Evolutionary conservation across 2,888 invertebrate species (phyloP), one percentile per base, ranked within the genome.

Genomic region (Cataglyphis albicans): DNA sequence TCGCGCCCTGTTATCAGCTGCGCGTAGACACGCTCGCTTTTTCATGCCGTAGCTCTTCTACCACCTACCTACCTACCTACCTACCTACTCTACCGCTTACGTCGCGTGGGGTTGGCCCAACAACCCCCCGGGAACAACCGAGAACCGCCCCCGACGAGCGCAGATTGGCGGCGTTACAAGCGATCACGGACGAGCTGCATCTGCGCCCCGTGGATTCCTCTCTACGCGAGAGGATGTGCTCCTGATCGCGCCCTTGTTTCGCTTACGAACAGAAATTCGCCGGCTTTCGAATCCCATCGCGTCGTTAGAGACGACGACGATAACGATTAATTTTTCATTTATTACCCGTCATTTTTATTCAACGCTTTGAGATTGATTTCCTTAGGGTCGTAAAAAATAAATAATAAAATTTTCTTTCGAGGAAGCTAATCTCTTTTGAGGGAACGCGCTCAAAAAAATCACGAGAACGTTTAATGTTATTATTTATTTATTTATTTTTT

Each of bases 131-230:
- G 38, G 70, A 61, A 52, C 83, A 18, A 38, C 83, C 86, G 82
- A 91, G 94, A 92, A 91, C 93, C 94, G 94, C 94, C 94, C 93
- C 93, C 89, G 61, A 86, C 84, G 86, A 85, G 82, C 84, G 74
- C 81, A 89, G 89, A 90, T 89, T 89, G 88, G 88, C 84, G 88
- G 85, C 81, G 88, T 88, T 61, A 55, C 74, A 35, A 78, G 68
- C 82, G 68, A 73, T 88, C 85, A 78, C 86, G 55, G 88, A 87
- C 89, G 89, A 57, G 44, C 70, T 68, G 89, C 89, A 90, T 90
- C 87, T 89, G 89, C 89, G 89, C 90, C 87, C 80, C 63, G 70
- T 67, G 76, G 55, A 76, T 67, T 68, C 76, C 57, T 75, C 44
- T 82, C 85, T 75, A 82, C 80, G 86, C 73, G 70, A 78, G 57